phyloP scores from a whole-genome alignment of 2,113 vertebrate genomes.

The Neopipo cinnamomea region DNA sequence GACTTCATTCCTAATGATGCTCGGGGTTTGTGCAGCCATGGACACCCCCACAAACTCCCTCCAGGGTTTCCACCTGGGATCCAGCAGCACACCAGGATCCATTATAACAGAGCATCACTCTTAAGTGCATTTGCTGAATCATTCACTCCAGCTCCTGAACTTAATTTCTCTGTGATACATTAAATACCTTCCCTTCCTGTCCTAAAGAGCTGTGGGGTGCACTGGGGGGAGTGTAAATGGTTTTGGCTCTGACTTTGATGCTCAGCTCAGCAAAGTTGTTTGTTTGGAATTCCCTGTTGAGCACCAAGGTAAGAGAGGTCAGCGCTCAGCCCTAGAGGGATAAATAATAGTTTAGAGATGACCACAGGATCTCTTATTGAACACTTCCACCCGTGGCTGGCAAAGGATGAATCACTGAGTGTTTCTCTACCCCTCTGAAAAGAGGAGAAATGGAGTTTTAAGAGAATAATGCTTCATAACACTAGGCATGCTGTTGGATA shows the following conservation, averaged over 20 bases:
- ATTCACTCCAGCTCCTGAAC: not conserved
- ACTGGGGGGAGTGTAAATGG: not conserved
- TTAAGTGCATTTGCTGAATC: not conserved
- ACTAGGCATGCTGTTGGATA: not conserved
- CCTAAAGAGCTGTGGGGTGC: not conserved
- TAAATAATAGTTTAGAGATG: not conserved
- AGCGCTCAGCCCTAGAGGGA: not conserved
- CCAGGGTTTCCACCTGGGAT: not conserved
- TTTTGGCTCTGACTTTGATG: not conserved
- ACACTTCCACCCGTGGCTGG: not conserved
- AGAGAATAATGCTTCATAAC: slow-evolving; percentile 13
- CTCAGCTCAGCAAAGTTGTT: not conserved
- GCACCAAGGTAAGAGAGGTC: not conserved
- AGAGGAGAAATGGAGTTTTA: slow-evolving; percentile 5
- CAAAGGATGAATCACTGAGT: not conserved
- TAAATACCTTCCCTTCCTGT: not conserved
- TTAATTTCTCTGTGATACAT: not conserved
- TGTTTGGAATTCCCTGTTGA: not conserved
- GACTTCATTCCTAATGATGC: not conserved
- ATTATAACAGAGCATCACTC: not conserved
- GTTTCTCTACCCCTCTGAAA: not conserved
- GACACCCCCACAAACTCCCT: not conserved
- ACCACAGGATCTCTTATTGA: not conserved
- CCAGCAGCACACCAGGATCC: not conserved
- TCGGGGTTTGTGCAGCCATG: not conserved